A percentile compares a stretch with the other conserved stretches of the same genome.
Conservation (phyloP, 2,797 vertebrate species). For the Taeniopygia guttata region DNA sequence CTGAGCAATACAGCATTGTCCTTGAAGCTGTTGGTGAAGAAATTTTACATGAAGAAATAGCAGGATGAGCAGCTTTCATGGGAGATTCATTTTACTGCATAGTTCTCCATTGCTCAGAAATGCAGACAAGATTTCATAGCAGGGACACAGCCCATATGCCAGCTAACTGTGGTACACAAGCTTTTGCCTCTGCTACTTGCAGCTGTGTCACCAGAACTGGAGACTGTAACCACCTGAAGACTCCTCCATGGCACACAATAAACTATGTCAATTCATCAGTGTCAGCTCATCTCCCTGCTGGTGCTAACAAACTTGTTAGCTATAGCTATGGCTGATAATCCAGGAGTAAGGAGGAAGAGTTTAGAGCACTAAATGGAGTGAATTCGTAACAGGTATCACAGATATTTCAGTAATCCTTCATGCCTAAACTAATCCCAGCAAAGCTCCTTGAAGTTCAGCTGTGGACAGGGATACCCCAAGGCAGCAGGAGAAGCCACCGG, state of each 20-base stretch:
- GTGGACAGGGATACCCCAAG: neutral
- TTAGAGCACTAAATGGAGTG: neutral
- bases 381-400: neutral
- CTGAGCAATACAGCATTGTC: neutral
- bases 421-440: neutral
- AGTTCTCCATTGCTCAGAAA: neutral
- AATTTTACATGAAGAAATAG: constrained; percentile 2
- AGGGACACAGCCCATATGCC: rapidly evolving
- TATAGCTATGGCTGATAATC: neutral
- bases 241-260: neutral
- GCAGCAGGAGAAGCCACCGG: neutral
- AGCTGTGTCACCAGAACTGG: neutral
- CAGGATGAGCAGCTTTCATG: neutral
- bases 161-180: neutral
- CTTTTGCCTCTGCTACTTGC: neutral
- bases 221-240: neutral
- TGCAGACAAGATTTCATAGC: neutral
- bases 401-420: neutral
- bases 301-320: neutral
- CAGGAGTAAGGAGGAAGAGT: neutral
- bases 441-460: neutral
- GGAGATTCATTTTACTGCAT: neutral
- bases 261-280: neutral
- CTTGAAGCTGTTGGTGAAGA: constrained; percentile 3
- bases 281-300: rapidly evolving